Evolutionary conservation across 2,888 invertebrate genomes (phyloP), one percentile per base, ranked within the genome.

Genomic region (Ametastegia equiseti): DNA sequence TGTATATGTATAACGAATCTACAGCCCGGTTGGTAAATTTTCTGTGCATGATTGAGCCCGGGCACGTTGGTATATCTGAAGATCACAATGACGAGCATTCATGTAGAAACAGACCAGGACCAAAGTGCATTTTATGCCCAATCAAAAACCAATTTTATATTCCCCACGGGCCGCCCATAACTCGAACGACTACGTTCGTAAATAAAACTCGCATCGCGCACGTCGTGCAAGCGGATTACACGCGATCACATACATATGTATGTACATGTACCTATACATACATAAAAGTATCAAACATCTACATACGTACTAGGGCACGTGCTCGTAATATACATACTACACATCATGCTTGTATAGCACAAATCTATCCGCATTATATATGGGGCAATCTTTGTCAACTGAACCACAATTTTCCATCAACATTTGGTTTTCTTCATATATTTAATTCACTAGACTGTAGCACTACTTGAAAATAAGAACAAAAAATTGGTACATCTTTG

Each of bases 121-220:
- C 39, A 63, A 54, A 60, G 27, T 78, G 60, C 78, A 78, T 60
- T 78, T 78, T 78, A 78, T 63, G 78, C 78, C 78, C 78, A 78
- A 78, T 78, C 78, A 78, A 78, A 78, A 78, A 60, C 78, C 78
- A 78, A 78, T 78, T 78, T 78, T 27, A 78, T 60, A 60, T 78
- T 60, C 60, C 78, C 78, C 45, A 57, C 60, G 77, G 77, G 39
- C 60, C 60, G 60, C 33, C 54, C 75, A 54, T 75, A 54, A 50
- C 50, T 75, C 75, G 54, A 75, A 75, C 30, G 27, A n/a, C 67
- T 30, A 33, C 33, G 50, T 50, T 50, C 50, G 11, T 67, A 67
- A 67, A 67, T 67, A 67, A 36, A 36, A 39, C 65, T 36, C 36
- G 39, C 36, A 33, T 67, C 65, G 39, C 65, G 57, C 57, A 11